Conservation (phyloP, 2,888 invertebrate genomes). For the Cataglyphis rosenhaueri region DNA sequence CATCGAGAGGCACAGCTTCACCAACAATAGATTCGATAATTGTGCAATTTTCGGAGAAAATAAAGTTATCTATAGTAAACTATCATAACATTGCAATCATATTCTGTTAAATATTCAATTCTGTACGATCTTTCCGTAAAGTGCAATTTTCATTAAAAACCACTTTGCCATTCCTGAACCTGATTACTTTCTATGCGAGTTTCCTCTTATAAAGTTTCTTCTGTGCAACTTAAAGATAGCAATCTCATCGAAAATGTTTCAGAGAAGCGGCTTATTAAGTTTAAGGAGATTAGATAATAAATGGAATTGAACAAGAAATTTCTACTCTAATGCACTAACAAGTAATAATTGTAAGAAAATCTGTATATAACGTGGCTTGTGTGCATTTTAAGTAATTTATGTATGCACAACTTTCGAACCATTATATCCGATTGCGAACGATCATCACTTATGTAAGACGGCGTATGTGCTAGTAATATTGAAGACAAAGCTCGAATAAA, state of each 20-base stretch:
- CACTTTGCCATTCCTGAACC: not conserved
- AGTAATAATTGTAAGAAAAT: not conserved
- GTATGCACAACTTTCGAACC: not conserved
- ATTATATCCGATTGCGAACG: not conserved
- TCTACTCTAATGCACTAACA: not conserved
- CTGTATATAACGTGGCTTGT: not conserved
- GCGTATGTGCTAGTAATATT: constrained; percentile 11
- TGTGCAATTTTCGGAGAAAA: not conserved
- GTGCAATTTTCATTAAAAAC: constrained; percentile 27
- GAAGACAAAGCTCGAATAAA: constrained; percentile 20
- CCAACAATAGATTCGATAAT: not conserved
- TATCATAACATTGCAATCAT: constrained; percentile 1
- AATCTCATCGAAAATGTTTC: not conserved
- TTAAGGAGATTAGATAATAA: not conserved
- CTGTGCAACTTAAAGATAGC: too few species aligned
- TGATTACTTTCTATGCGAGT: constrained; percentile 18
- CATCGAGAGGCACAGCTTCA: not conserved
- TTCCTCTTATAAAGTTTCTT: not conserved
- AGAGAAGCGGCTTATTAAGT: not conserved
- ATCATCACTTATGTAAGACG: constrained; percentile 27
- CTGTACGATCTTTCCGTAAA: constrained; percentile 1
- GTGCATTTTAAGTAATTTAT: not conserved
- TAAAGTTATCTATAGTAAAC: not conserved
- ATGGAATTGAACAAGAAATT: not conserved
- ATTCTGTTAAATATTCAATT: not conserved